Conservation (phyloP, 2,888 invertebrate species). For the Diplazon laetatorius region DNA sequence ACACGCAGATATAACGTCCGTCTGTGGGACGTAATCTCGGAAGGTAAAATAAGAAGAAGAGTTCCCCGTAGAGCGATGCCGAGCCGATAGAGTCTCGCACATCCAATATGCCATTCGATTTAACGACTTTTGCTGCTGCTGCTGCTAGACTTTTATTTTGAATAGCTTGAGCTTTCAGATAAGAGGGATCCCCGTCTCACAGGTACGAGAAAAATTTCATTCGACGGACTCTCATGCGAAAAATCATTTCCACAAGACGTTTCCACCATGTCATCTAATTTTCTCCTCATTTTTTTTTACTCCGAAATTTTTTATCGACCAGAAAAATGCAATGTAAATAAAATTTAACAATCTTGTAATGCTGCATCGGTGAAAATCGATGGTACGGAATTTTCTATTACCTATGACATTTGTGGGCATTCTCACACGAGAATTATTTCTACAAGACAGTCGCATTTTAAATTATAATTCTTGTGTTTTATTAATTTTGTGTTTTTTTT, state of each 20-base stretch:
- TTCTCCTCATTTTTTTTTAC: too few species aligned
- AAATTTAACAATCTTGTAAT: too few species aligned
- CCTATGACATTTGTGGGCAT: too few species aligned
- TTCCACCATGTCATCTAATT: too few species aligned
- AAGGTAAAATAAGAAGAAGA: constrained; percentile 39
- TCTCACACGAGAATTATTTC: too few species aligned
- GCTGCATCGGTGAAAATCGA: too few species aligned
- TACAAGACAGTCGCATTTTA: too few species aligned
- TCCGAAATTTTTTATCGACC: too few species aligned
- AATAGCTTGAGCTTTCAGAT: constrained; percentile 38
- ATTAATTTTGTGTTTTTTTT: too few species aligned
- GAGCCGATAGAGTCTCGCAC: constrained; percentile 49
- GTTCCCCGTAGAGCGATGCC: constrained; percentile 48
- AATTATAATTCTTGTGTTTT: too few species aligned
- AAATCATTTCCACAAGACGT: neutral
- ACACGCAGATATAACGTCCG: constrained; percentile 33
- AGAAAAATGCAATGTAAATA: too few species aligned
- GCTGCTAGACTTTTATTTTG: constrained; percentile 25
- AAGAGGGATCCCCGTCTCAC: constrained; percentile 5
- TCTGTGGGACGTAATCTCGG: constrained; percentile 48
- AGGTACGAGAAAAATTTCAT: neutral
- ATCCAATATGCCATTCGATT: constrained; percentile 62
- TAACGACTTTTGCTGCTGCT: constrained; percentile 55
- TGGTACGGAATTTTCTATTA: neutral
- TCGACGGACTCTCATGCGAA: neutral